Conservation (phyloP, 1,140 invertebrate genomes). For the Berghia stephanieae region DNA sequence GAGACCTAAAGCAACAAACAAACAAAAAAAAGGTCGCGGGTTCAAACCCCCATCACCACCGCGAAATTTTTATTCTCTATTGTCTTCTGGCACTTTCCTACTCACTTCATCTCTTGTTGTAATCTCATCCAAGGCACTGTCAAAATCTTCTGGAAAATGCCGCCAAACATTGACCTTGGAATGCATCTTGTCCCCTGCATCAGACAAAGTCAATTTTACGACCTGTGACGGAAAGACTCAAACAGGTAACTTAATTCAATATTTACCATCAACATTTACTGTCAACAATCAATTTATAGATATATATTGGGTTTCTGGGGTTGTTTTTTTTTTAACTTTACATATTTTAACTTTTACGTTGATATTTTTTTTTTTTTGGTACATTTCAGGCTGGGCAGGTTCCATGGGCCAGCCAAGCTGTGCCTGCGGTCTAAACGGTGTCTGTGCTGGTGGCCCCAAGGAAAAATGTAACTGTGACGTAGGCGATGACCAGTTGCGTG, state of each 20-base stretch:
- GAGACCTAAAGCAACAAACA: no score
- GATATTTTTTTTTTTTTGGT: neutral
- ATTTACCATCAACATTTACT: no score
- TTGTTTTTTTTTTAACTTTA: neutral
- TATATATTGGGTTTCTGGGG: neutral
- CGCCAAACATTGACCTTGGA: conserved; percentile 4
- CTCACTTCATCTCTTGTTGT: no score
- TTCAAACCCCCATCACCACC: no score
- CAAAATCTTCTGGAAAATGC: conserved; percentile 15
- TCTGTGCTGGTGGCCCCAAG: conserved; percentile 23
- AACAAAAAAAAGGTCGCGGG: no score
- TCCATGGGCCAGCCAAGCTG: conserved; percentile 19
- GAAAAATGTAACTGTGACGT: conserved; percentile 28
- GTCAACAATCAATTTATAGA: neutral
- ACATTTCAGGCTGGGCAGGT: conserved; percentile 29
- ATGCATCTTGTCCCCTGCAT: conserved; percentile 16
- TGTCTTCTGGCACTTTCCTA: no score
- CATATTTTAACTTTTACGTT: neutral
- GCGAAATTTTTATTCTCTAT: no score
- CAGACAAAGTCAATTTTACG: conserved; percentile 22
- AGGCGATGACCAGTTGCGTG: neutral
- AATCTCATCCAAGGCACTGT: no score
- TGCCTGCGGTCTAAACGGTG: conserved; percentile 30
- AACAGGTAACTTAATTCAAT: conserved; percentile 8
- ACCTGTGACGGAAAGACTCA: conserved; percentile 28